Evolutionary conservation across 2,888 invertebrate genomes (phyloP), one percentile per base, ranked within the genome.

Genomic region (Piscicola geometra): DNA sequence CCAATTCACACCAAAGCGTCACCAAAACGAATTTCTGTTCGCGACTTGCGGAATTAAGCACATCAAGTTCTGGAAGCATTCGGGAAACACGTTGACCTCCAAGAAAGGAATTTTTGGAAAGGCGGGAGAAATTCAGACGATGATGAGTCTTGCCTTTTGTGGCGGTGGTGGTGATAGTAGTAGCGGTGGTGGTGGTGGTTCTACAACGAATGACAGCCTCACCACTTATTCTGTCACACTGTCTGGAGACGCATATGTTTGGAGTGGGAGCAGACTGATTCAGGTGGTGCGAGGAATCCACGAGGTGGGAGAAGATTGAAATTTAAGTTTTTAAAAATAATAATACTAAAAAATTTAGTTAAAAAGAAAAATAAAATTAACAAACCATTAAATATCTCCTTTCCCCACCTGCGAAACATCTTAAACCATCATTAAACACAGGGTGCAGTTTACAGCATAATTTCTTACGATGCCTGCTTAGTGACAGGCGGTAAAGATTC

Each of bases 21-120:
- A 81, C 2, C 83, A 84, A 41, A 21, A 32, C 9, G 3, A 33
- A 3, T 73, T 64, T 36, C 52, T 73, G 60, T n/a, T 86, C 3
- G 84, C 84, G 9, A 85, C 83, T 64, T 86, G 85, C 81, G 86
- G 86, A 25, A 83, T 86, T 5, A 86, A 86, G 77, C 85, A 86
- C 79, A 85, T 86, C 77, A 85, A 84, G 79, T 86, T 86, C 78
- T 86, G 86, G 86, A 81, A 82, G 9, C 77, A 85, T 28, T 83
- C 83, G 78, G 86, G 86, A 21, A 86, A 86, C 81, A 82, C 85
- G 28, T 80, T 86, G 28, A 82, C 83, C 21, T 80, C 82, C 18
- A 83, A 83, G 78, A 85, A 86, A 79, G 86, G 85, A 2, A 81
- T 85, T 36, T 85, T 85, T 81, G 85, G 84, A 21, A 79, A 79